phyloP scores from a whole-genome alignment of 2,797 vertebrate species.

The Sarcophilus harrisii region DNA sequence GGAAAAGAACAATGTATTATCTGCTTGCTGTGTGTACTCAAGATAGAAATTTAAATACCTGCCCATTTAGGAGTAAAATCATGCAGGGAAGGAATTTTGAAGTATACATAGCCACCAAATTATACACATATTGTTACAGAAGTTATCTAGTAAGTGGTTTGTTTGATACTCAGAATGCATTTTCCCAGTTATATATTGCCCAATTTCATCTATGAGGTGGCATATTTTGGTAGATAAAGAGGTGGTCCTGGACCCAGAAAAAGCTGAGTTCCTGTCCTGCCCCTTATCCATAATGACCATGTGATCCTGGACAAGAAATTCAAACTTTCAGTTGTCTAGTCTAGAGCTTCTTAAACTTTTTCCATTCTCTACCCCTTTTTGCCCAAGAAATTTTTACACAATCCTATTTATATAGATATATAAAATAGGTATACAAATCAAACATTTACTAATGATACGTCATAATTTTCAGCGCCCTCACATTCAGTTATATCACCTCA shows the following conservation, averaged over 20 bases:
- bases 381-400: too few species aligned
- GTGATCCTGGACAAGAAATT: not conserved
- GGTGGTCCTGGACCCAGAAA: not conserved
- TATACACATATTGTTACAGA: not conserved
- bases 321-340: not conserved
- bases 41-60: not conserved
- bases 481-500: too few species aligned
- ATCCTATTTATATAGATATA: too few species aligned
- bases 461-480: too few species aligned
- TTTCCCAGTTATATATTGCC: not conserved
- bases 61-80: not conserved
- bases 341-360: too few species aligned
- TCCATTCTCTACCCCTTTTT: too few species aligned
- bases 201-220: not conserved
- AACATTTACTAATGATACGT: too few species aligned
- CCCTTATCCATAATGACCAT: not conserved
- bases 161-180: not conserved
- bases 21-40: not conserved
- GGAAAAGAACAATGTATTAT: not conserved
- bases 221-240: not conserved
- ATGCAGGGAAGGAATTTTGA: not conserved
- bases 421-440: too few species aligned
- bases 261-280: not conserved
- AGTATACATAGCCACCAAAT: not conserved
- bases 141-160: not conserved